Evolutionary conservation across 2,797 vertebrate genomes (phyloP).

Genomic region (Delichon dasypus): DNA sequence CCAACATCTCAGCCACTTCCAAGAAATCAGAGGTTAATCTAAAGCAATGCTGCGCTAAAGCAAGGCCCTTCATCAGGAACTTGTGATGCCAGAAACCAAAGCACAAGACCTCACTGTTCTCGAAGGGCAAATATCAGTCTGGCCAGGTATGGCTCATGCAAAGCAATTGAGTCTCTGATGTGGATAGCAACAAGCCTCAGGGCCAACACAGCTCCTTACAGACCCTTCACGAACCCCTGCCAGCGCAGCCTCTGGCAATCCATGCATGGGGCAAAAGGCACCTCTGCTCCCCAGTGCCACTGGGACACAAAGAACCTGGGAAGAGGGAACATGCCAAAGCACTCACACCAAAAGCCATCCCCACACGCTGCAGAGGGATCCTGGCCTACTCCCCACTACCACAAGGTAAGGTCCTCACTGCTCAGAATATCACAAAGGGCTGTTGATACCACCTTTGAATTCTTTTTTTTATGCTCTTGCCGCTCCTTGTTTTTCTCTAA

Average conservation of each 20-base stretch:
- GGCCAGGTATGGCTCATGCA: slow-evolving; percentile 2
- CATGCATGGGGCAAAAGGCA: neutral
- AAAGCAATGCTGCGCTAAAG: neutral
- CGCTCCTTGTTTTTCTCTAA: neutral
- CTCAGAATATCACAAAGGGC: neutral
- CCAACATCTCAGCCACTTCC: neutral
- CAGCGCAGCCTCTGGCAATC: accelerated
- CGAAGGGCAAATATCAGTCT: slow-evolving; percentile 9
- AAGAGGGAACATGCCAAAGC: neutral
- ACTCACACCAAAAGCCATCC: neutral
- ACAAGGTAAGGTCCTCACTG: neutral
- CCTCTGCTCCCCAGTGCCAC: neutral
- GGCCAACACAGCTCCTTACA: neutral
- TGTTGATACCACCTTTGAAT: neutral
- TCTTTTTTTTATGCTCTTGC: neutral
- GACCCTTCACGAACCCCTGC: neutral
- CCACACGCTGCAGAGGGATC: neutral
- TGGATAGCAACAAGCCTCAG: neutral
- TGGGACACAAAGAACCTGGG: neutral
- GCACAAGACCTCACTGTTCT: neutral
- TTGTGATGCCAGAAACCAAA: neutral
- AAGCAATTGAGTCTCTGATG: neutral
- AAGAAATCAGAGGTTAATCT: slow-evolving; percentile 8
- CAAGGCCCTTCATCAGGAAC: neutral
- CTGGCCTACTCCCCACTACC: neutral